Base-by-base conservation (phyloP, 2,888 invertebrate species). In the Elysia crispata region DNA sequence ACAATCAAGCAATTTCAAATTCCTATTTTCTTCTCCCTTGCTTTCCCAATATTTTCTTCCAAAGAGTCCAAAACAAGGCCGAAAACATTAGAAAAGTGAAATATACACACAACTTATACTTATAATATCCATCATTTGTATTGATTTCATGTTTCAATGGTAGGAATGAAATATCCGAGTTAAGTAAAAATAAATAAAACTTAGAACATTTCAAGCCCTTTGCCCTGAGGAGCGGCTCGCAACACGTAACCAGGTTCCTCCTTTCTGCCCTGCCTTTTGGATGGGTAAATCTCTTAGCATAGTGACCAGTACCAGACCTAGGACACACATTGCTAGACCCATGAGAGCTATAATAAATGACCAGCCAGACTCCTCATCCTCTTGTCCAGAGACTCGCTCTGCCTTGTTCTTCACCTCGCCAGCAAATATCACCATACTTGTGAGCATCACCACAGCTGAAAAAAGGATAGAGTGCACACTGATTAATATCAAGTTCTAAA, bases 381-480 rank as follows among this genome's bases (percentile, higher is more conserved):
- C 80, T 67, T 82, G 82, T 13, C 82, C 82, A 54, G 72, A n/a
- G 3, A 76, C 76, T 30, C 73, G 79, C 41, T 60, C 49, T 1
- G 81, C 81, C 64, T 82, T 76, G 78, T 80, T 75, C 54, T 82
- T 80, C n/a, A 82, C 70, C 20, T 83, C 80, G 31, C 76, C 81
- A 54, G 80, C 80, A 64, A 77, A 83, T 5, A 82, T 54, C 15
- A 75, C 60, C 77, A 83, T 76, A 15, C 76, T 78, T 23, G 75
- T 60, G 8, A 83, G 67, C n/a, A 74, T 79, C 67, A 82, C 30
- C 60, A 82, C 82, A 31, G 76, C 82, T 82, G 57, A 25, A 33
- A 70, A 11, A 6, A 49, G 67, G 33, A 28, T 8, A 8, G 11
- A 31, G 41, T 41, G 31, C 23, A 15, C 20, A 1, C 50, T n/a